Percentiles rank a stretch among this genome's conserved stretches.
phyloP scores from a whole-genome alignment of 2,797 vertebrate genomes.

The Chaunax sp. region DNA sequence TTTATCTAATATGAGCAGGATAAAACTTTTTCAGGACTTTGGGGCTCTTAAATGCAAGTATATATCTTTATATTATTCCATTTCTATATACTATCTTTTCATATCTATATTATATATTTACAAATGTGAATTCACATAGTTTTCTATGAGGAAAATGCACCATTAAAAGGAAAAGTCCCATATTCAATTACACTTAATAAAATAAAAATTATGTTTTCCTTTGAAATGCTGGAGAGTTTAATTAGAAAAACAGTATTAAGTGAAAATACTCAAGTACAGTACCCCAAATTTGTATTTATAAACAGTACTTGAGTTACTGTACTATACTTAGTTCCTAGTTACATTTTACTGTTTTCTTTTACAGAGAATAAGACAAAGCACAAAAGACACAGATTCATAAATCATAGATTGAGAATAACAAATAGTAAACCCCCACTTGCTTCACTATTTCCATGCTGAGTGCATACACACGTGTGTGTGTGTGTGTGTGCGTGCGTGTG shows the following conservation, averaged over 20 bases:
- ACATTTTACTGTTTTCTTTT: neutral
- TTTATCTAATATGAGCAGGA: no score
- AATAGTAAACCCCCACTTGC: slow-evolving; percentile 2
- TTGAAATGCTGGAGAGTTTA: neutral
- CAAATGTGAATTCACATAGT: neutral
- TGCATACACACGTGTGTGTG: slow-evolving; percentile 1
- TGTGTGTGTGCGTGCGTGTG: slow-evolving; percentile 1
- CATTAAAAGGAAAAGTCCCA: no score
- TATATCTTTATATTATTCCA: neutral
- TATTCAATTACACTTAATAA: no score
- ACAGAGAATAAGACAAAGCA: neutral
- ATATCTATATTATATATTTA: neutral
- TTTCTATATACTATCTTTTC: neutral
- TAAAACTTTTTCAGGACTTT: neutral
- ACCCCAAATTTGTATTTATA: no score
- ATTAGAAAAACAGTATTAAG: neutral
- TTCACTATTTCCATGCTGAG: slow-evolving; percentile 32
- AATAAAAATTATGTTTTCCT: no score
- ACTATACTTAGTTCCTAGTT: neutral
- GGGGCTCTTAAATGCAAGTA: neutral
- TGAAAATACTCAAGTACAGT: neutral
- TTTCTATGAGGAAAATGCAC: no score
- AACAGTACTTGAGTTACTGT: neutral
- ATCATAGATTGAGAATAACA: neutral
- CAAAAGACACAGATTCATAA: neutral